These are phyloP conservation scores for Phrynosoma platyrhinos DNA, from an alignment of 2,113 vertebrate species.

Conservation along the genomic window DNA sequence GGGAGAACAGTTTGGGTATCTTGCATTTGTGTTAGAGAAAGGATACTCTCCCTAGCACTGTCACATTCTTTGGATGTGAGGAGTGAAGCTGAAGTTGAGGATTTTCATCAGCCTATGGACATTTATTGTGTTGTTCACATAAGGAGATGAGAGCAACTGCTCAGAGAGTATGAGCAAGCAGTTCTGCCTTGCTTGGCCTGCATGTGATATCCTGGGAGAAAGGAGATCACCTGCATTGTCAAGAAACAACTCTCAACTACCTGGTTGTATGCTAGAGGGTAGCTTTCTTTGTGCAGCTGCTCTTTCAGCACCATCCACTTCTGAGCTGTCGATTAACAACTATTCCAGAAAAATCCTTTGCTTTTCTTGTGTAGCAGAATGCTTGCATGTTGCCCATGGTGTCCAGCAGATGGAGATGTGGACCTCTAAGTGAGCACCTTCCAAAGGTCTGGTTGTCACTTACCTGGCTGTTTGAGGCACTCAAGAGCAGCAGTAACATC, in stretches of 20 bases:
- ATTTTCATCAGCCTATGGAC: too few relatives aligned
- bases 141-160: background rate
- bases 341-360: background rate
- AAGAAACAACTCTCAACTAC: background rate
- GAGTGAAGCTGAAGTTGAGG: too few relatives aligned
- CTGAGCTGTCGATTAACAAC: constrained; percentile 15
- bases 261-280: background rate
- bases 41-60: too few relatives aligned
- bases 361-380: fast-evolving
- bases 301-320: background rate
- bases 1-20: too few relatives aligned
- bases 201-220: background rate
- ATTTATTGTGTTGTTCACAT: background rate
- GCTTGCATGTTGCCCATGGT: background rate
- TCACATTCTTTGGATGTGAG: too few relatives aligned
- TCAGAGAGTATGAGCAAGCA: background rate
- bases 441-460: background rate
- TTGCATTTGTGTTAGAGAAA: too few relatives aligned
- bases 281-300: background rate
- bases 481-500: constrained; percentile 46
- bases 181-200: too few relatives aligned
- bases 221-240: background rate
- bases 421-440: constrained; percentile 40
- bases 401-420: constrained; percentile 81
- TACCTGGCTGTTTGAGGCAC: constrained; percentile 15